phyloP scores from a whole-genome alignment of 2,797 vertebrate genomes.

The Pseudochaenichthys georgianus region DNA sequence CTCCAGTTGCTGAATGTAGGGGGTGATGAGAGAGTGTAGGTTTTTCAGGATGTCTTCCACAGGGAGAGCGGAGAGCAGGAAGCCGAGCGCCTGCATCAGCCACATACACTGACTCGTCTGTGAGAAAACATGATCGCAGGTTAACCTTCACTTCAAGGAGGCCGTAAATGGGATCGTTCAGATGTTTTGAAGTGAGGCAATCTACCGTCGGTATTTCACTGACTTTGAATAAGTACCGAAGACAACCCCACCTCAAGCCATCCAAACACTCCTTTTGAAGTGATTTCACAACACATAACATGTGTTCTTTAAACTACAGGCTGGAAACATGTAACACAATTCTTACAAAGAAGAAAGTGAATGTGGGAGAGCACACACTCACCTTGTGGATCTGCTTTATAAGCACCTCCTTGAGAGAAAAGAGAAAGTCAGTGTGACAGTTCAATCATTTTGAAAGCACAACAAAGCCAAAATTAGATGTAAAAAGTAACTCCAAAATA shows the following conservation, averaged over 20 bases:
- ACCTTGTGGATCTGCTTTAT: conserved; percentile 99
- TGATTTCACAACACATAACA: neutral
- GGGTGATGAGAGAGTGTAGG: conserved; percentile 97
- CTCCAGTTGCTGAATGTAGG: conserved; percentile 98
- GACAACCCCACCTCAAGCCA: too few relatives aligned
- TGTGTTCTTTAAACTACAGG: neutral
- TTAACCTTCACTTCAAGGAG: conserved; percentile 16
- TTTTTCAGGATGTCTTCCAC: conserved; percentile 98
- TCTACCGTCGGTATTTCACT: too few relatives aligned
- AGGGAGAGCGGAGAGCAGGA: conserved; percentile 96
- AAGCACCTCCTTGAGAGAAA: conserved; percentile 91
- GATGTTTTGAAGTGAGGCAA: too few relatives aligned
- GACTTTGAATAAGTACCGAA: too few relatives aligned
- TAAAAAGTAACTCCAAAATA: conserved; percentile 16
- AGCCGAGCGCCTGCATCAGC: conserved; percentile 99
- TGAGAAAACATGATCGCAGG: conserved; percentile 32
- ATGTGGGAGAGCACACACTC: conserved; percentile 64
- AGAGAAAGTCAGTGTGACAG: conserved; percentile 31
- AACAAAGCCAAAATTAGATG: conserved; percentile 33
- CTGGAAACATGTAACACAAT: conserved; percentile 27
- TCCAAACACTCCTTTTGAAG: too few relatives aligned
- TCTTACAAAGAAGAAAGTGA: conserved; percentile 26
- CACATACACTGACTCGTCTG: conserved; percentile 99
- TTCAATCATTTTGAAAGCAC: conserved; percentile 22
- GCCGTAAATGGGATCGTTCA: neutral